These are phyloP conservation scores for Conops quadrifasciatus DNA, from an alignment of 2,888 invertebrate species.

Conservation along the genomic window DNA sequence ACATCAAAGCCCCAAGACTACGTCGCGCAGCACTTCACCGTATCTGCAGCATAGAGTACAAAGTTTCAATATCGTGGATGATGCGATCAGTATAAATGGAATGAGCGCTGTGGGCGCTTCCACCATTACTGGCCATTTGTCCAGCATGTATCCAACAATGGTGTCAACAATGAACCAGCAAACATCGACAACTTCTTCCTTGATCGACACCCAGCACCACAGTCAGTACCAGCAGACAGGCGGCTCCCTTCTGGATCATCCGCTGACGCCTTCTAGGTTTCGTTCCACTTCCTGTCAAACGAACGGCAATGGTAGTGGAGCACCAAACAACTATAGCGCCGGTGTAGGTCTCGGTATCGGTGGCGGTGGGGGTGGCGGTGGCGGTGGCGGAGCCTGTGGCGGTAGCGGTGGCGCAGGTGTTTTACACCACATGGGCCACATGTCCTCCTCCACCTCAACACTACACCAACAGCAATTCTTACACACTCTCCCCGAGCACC, in stretches of 20 bases:
- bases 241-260: conserved; percentile 64
- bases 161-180: conserved; percentile 61
- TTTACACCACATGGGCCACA: conserved; percentile 34
- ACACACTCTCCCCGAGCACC: conserved; percentile 49
- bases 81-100: conserved; percentile 48
- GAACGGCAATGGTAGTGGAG: conserved; percentile 51
- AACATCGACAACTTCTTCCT: conserved; percentile 63
- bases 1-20: conserved; percentile 65
- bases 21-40: conserved; percentile 65
- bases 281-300: conserved; percentile 64
- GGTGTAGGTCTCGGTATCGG: conserved; percentile 11
- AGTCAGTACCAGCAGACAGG: conserved; percentile 65
- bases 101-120: conserved; percentile 47
- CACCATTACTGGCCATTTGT: conserved; percentile 58
- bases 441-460: conserved; percentile 54
- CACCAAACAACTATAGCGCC: conserved; percentile 32
- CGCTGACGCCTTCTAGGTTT: conserved; percentile 63
- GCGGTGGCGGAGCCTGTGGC: conserved; percentile 20
- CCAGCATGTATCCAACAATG: conserved; percentile 61
- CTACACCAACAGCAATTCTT: conserved; percentile 34
- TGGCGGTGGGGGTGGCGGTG: conserved; percentile 1
- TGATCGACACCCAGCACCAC: conserved; percentile 62
- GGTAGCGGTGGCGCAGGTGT: background rate
- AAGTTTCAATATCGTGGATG: conserved; percentile 64
- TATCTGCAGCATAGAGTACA: conserved; percentile 65